Conservation (phyloP, 2,797 vertebrate genomes). For the Pteronotus mesoamericanus region DNA sequence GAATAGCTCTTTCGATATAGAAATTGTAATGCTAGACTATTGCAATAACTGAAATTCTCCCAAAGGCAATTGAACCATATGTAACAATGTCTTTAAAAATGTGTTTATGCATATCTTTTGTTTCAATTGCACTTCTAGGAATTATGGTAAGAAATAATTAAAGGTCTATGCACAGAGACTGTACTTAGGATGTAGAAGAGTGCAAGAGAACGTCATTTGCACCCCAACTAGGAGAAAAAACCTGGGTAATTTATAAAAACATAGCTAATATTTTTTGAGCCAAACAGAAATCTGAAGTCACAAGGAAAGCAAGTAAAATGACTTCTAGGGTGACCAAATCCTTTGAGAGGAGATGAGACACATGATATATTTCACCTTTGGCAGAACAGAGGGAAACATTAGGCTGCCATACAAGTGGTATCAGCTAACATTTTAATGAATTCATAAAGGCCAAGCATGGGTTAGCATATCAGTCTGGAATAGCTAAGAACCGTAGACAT, state of each 20-base stretch:
- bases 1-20: neutral
- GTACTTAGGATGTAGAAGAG: neutral
- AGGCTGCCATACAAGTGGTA: neutral
- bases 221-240: neutral
- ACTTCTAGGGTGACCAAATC: neutral
- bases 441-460: neutral
- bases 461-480: neutral
- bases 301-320: neutral
- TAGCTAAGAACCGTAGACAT: neutral
- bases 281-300: neutral
- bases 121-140: neutral
- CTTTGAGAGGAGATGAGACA: neutral
- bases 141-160: conserved; percentile 21
- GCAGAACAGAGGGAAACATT: neutral
- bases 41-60: conserved; percentile 1
- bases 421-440: neutral
- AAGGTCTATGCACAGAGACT: neutral
- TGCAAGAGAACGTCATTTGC: neutral
- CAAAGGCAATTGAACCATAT: neutral
- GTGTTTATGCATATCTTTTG: neutral
- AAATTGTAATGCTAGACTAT: conserved; percentile 1
- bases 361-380: neutral
- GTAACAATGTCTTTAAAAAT: conserved; percentile 11
- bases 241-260: neutral
- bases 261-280: neutral